Conservation (phyloP, 35 echinoderm and acorn worm species). For the Eucidaris tribuloides region DNA sequence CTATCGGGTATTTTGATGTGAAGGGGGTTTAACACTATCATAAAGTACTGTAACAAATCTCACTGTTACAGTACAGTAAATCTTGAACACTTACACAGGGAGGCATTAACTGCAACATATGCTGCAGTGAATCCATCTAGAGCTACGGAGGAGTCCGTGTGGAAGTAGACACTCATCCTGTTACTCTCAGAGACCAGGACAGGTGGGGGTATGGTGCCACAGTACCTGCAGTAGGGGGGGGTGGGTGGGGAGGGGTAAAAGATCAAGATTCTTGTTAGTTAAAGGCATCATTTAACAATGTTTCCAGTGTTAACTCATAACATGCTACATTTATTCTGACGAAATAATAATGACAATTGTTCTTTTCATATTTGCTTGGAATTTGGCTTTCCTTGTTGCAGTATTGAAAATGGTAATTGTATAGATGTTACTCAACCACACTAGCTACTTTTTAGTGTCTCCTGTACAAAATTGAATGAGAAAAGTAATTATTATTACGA, state of each 20-base stretch:
- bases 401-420: neutral
- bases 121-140: conserved; percentile 72
- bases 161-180: conserved; percentile 74
- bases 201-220: conserved; percentile 53
- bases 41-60: too few relatives aligned
- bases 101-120: conserved; percentile 71
- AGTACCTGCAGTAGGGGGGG: conserved; percentile 52
- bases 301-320: neutral
- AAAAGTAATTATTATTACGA: too few relatives aligned
- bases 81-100: conserved; percentile 69
- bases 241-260: too few relatives aligned
- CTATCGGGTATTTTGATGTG: too few relatives aligned
- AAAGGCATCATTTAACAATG: neutral
- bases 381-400: neutral
- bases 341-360: neutral
- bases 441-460: too few relatives aligned
- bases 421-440: too few relatives aligned
- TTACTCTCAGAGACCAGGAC: conserved; percentile 52
- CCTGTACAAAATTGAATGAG: too few relatives aligned
- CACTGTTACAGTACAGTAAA: too few relatives aligned
- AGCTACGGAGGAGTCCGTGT: conserved; percentile 67
- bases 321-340: neutral
- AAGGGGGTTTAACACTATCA: too few relatives aligned
- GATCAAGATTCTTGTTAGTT: neutral
- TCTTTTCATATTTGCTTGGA: neutral